Percentiles rank a stretch among this genome's conserved stretches.
phyloP scores from a whole-genome alignment of 2,113 vertebrate genomes.

The Hemicordylus capensis region DNA sequence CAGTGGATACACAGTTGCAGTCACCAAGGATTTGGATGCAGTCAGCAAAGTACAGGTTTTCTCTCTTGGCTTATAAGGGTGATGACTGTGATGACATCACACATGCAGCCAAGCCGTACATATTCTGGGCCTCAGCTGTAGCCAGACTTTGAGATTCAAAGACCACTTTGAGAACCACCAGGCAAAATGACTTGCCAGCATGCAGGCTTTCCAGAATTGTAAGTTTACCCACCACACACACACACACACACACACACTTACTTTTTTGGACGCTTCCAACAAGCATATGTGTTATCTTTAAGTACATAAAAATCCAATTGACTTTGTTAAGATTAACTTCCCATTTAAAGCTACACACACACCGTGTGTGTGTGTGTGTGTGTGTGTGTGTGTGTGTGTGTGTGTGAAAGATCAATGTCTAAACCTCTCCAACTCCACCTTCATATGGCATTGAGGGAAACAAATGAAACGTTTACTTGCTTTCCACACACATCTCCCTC shows the following conservation, averaged over 20 bases:
- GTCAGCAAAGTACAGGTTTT: background rate
- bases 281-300: background rate
- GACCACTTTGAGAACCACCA: background rate
- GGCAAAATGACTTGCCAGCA: background rate
- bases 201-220: background rate
- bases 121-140: background rate
- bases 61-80: background rate
- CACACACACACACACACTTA: too few species aligned
- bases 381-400: background rate
- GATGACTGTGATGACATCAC: background rate
- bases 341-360: background rate
- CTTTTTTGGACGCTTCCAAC: too few species aligned
- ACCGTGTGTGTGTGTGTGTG: background rate
- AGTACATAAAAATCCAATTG: slow-evolving; percentile 22
- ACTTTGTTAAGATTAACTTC: background rate
- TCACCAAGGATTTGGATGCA: background rate
- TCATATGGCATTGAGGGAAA: background rate
- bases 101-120: background rate
- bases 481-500: background rate
- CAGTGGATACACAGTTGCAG: background rate
- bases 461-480: background rate
- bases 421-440: background rate
- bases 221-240: background rate
- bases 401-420: background rate
- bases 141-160: background rate